Percentiles rank a stretch among this genome's conserved stretches.
Evolutionary conservation across 2,113 vertebrate genomes (phyloP).

Genomic region (Lophochroa leadbeateri): DNA sequence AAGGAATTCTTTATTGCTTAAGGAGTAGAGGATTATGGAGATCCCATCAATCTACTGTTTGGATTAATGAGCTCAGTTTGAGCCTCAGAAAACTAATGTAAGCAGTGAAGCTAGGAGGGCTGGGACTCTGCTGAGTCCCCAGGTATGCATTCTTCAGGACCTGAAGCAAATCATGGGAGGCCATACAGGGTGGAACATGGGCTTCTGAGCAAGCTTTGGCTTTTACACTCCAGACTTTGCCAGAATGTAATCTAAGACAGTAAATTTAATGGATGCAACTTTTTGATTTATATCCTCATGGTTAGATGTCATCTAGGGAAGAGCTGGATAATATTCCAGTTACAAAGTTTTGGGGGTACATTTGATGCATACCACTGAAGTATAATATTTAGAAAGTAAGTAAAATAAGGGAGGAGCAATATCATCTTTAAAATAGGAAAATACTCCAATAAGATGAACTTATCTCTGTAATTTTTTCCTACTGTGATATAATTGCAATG

Average conservation of each 20-base stretch:
- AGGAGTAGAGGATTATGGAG: constrained; percentile 1
- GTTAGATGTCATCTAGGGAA: not conserved
- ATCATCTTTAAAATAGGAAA: not conserved
- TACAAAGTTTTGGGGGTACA: not conserved
- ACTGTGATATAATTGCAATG: not conserved
- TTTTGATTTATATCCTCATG: not conserved
- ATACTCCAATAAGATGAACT: not conserved
- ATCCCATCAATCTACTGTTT: constrained; percentile 25
- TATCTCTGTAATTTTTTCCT: not conserved
- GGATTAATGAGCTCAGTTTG: constrained; percentile 26
- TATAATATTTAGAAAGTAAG: not conserved
- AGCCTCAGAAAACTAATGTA: not conserved
- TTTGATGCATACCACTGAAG: not conserved
- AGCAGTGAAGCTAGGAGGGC: not conserved
- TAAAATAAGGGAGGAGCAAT: not conserved
- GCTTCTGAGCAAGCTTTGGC: not conserved
- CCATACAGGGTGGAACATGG: not conserved
- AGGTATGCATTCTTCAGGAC: constrained; percentile 1
- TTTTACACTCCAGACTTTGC: not conserved
- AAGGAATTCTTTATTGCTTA: constrained; percentile 45
- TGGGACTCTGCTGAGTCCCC: not conserved
- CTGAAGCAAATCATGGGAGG: not conserved
- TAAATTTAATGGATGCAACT: not conserved
- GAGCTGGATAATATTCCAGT: not conserved
- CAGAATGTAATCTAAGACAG: not conserved